Conservation (phyloP, 2,797 vertebrate genomes). For the Schizopygopsis malacanthus region DNA sequence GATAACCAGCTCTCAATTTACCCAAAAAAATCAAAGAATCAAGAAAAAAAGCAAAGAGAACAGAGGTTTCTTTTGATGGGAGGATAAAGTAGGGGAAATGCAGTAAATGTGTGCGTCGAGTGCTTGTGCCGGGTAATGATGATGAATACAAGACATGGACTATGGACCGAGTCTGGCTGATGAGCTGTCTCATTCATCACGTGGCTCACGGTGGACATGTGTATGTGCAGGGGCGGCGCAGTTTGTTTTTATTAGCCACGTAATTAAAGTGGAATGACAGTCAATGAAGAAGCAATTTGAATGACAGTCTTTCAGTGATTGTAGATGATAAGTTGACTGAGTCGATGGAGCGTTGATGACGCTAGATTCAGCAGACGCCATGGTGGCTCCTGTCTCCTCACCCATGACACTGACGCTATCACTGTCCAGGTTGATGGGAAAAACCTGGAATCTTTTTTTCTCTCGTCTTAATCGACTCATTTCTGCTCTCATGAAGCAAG, state of each 20-base stretch:
- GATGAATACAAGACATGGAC: constrained; percentile 59
- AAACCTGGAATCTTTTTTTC: constrained; percentile 30
- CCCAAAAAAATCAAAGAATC: neutral
- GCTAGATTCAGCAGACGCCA: constrained; percentile 15
- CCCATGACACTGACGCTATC: constrained; percentile 47
- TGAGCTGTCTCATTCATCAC: constrained; percentile 70
- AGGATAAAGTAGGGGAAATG: constrained; percentile 46
- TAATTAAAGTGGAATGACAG: constrained; percentile 77
- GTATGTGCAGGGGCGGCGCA: constrained; percentile 65
- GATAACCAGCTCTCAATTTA: constrained; percentile 21
- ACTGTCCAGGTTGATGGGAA: constrained; percentile 50
- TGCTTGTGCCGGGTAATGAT: constrained; percentile 58
- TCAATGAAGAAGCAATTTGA: constrained; percentile 76
- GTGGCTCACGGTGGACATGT: constrained; percentile 62
- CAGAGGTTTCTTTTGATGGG: constrained; percentile 39
- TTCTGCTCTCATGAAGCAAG: constrained; percentile 54
- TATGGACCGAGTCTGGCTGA: constrained; percentile 58
- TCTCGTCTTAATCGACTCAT: constrained; percentile 50
- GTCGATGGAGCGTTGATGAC: constrained; percentile 48
- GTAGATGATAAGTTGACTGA: constrained; percentile 60
- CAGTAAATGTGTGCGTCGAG: constrained; percentile 33
- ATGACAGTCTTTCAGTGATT: constrained; percentile 70
- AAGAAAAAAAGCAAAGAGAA: neutral
- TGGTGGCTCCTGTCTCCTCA: constrained; percentile 26
- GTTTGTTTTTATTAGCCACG: constrained; percentile 78